Evolutionary conservation across 2,888 invertebrate genomes (phyloP).

Genomic region (Drosophila meridionalis): DNA sequence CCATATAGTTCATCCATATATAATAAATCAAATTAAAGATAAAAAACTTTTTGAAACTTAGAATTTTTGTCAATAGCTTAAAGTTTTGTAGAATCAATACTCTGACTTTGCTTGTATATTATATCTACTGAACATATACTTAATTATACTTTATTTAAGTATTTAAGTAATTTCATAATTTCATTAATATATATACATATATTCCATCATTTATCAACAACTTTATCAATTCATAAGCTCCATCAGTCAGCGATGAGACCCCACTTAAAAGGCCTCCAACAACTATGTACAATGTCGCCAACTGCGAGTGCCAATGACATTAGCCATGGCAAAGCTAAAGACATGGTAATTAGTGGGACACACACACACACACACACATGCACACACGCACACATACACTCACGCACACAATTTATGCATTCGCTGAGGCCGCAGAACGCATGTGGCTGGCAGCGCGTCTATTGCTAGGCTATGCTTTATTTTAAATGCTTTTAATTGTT

Average conservation of each 20-base stretch:
- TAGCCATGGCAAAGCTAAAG: slow-evolving; percentile 75
- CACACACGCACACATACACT: slow-evolving; percentile 9
- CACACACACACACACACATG: slow-evolving; percentile 31
- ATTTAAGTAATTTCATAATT: not conserved
- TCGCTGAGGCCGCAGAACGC: slow-evolving; percentile 58
- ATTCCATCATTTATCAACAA: not conserved
- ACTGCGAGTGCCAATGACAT: slow-evolving; percentile 72
- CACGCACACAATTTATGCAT: slow-evolving; percentile 71
- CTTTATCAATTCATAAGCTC: not conserved
- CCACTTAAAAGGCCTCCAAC: slow-evolving; percentile 37
- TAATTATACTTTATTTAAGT: no score
- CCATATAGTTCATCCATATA: no score
- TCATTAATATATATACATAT: not conserved
- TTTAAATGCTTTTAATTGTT: slow-evolving; percentile 82
- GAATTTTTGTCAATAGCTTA: not conserved
- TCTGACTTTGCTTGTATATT: no score
- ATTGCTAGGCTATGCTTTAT: slow-evolving; percentile 75
- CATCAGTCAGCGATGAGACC: slow-evolving; percentile 24
- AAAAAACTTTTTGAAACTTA: not conserved
- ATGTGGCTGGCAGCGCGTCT: slow-evolving; percentile 59
- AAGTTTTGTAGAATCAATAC: not conserved
- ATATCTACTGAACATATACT: not conserved
- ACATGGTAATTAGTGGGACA: slow-evolving; percentile 77
- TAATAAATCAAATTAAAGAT: no score
- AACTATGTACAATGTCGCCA: slow-evolving; percentile 47